A percentile compares a stretch with the other conserved stretches of the same genome.
Conservation (phyloP, 2,113 vertebrate genomes). For the Corythoichthys intestinalis region DNA sequence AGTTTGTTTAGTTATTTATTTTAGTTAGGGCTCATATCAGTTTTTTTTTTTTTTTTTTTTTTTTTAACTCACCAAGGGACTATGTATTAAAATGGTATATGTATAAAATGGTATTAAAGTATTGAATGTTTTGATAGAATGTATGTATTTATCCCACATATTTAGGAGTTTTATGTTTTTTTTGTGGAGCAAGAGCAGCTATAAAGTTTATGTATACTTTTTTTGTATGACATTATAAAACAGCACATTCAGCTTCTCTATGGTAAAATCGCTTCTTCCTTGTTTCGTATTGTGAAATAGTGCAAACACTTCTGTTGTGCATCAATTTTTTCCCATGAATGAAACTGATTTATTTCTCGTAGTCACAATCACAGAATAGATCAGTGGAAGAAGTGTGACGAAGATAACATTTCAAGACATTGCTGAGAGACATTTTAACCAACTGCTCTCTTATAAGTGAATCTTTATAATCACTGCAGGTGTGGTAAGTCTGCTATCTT, state of each 20-base stretch:
- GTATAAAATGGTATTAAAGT: too few species aligned
- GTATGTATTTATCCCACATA: not conserved
- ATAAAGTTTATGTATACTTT: not conserved
- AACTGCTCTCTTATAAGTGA: not conserved
- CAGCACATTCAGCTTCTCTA: slow-evolving; percentile 22
- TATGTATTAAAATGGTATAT: too few species aligned
- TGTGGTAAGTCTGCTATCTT: slow-evolving; percentile 22
- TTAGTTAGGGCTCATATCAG: too few species aligned
- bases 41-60: too few species aligned
- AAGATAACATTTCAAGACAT: not conserved
- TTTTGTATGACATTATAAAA: not conserved
- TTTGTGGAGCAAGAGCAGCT: not conserved
- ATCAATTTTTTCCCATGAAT: not conserved
- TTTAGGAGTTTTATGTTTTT: not conserved
- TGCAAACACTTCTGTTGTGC: not conserved
- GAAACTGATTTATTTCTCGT: not conserved
- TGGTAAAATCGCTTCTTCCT: slow-evolving; percentile 30
- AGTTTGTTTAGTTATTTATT: too few species aligned
- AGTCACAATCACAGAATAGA: not conserved
- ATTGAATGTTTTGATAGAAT: not conserved
- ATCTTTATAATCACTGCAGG: not conserved
- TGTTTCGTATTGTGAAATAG: slow-evolving; percentile 32
- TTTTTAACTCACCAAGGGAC: too few species aligned
- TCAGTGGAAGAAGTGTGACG: not conserved
- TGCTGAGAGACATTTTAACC: not conserved